Evolutionary conservation across 2,888 invertebrate species (phyloP).

Genomic region (Eledone cirrhosa): DNA sequence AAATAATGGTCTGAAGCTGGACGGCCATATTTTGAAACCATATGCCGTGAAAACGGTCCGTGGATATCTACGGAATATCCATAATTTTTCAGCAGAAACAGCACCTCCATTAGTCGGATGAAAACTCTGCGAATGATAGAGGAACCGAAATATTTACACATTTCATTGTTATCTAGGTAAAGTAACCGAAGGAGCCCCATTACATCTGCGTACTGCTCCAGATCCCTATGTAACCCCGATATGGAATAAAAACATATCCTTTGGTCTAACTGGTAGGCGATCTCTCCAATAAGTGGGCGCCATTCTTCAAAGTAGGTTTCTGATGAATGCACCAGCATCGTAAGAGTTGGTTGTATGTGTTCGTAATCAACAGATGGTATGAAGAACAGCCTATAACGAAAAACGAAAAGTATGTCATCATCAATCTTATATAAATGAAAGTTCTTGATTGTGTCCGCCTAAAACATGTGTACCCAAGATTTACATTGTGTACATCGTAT

Average conservation of each 20-base stretch:
- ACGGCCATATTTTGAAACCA: background rate
- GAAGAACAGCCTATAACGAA: too few species aligned
- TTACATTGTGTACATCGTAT: too few species aligned
- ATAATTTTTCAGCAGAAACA: background rate
- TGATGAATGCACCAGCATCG: background rate
- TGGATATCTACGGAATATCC: background rate
- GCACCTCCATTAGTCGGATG: slow-evolving; percentile 12
- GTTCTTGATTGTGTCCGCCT: too few species aligned
- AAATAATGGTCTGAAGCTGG: background rate
- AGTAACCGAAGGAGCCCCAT: background rate
- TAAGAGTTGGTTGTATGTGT: too few species aligned
- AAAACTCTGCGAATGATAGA: background rate
- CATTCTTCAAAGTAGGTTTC: background rate
- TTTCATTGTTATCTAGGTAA: background rate
- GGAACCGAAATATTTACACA: background rate
- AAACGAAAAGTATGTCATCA: too few species aligned
- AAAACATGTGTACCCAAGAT: too few species aligned
- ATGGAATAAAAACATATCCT: background rate
- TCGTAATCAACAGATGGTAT: too few species aligned
- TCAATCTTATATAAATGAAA: too few species aligned
- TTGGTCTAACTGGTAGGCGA: background rate
- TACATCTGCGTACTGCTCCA: background rate
- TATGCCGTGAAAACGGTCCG: slow-evolving; percentile 13
- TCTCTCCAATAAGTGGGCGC: background rate
- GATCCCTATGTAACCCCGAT: background rate